phyloP scores from a whole-genome alignment of 2,888 invertebrate species.

The Scaptomyza parva region DNA sequence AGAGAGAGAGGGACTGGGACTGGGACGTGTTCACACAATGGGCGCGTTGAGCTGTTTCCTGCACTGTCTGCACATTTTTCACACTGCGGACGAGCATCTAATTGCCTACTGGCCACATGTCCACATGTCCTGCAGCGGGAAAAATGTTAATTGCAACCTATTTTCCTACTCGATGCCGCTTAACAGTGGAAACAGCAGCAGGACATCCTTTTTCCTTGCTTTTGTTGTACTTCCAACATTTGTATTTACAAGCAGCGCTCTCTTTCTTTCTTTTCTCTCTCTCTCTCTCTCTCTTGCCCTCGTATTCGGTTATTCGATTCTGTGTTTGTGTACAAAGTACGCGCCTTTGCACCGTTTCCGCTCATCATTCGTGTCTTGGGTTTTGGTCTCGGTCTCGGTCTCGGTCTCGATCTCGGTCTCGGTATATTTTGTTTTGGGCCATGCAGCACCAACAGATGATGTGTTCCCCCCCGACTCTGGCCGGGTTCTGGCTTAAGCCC shows the following conservation, averaged over 20 bases:
- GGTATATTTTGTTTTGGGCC: conserved; percentile 17
- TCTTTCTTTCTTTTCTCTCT: conserved; percentile 5
- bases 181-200: conserved; percentile 34
- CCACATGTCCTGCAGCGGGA: conserved; percentile 71
- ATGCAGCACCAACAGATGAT: conserved; percentile 56
- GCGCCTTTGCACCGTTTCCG: conserved; percentile 68
- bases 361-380: conserved; percentile 51
- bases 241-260: conserved; percentile 49
- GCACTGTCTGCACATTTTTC: no score
- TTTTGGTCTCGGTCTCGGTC: conserved; percentile 12
- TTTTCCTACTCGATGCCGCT: conserved; percentile 48
- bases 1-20: no score
- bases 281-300: conserved; percentile 1
- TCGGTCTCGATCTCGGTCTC: conserved; percentile 16
- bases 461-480: conserved; percentile 6
- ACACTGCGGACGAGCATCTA: conserved; percentile 70
- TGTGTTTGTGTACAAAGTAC: conserved; percentile 71
- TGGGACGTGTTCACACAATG: conserved; percentile 60
- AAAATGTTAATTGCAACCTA: conserved; percentile 58
- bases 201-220: conserved; percentile 77
- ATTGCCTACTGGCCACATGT: conserved; percentile 73
- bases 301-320: conserved; percentile 20
- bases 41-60: conserved; percentile 61
- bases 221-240: conserved; percentile 73
- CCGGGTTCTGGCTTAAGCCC: conserved; percentile 42